Evolutionary conservation across 2,113 vertebrate genomes (phyloP).

Genomic region (Micronycteris hirsuta): DNA sequence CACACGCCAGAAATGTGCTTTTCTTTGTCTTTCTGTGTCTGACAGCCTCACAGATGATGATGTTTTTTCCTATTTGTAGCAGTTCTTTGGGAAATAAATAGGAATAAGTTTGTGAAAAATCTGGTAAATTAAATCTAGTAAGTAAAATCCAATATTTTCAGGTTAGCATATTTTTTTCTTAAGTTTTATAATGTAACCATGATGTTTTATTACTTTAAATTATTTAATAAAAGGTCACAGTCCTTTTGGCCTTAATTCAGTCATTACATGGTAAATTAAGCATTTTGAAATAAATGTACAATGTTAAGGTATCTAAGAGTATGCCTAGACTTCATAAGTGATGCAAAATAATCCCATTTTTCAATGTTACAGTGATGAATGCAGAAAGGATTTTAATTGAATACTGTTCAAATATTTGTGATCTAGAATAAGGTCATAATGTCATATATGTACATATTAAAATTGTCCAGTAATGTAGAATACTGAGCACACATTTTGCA

Average conservation of each 20-base stretch:
- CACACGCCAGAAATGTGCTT: conserved; percentile 49
- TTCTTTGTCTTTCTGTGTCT: conserved; percentile 46
- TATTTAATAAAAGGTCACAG: not conserved
- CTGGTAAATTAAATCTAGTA: not conserved
- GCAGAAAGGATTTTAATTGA: conserved; percentile 17
- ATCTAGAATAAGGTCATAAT: not conserved
- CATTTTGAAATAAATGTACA: not conserved
- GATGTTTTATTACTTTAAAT: conserved; percentile 14
- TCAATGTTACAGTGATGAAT: not conserved
- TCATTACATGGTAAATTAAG: not conserved
- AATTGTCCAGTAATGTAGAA: not conserved
- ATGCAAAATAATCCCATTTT: not conserved
- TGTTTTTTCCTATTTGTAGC: not conserved
- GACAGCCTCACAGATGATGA: conserved; percentile 20
- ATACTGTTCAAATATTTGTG: not conserved
- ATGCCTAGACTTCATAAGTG: not conserved
- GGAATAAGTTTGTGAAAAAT: conserved; percentile 14
- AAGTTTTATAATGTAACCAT: not conserved
- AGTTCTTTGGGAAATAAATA: conserved; percentile 29
- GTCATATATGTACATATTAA: not conserved
- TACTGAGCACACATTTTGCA: conserved; percentile 32
- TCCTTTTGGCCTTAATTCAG: not conserved
- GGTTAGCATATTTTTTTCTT: not conserved
- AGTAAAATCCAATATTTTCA: conserved; percentile 4
- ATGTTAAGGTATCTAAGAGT: conserved; percentile 13